Conservation (phyloP, 2,113 vertebrate genomes). For the Murina feae region DNA sequence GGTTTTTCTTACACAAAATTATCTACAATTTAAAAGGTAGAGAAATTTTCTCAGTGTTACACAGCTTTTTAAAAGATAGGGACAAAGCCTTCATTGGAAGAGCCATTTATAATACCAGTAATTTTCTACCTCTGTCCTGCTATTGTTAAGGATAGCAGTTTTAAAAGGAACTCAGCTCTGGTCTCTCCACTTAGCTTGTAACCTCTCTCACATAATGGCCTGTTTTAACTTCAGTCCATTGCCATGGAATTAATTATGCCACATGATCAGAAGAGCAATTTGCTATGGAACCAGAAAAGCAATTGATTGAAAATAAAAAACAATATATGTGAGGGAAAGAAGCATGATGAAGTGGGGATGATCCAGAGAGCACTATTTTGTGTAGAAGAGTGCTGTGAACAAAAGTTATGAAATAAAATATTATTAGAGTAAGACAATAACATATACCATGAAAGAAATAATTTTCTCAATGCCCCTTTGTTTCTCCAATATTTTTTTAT, state of each 20-base stretch:
- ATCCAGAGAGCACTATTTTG: not conserved
- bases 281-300: conserved; percentile 25
- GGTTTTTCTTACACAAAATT: conserved; percentile 57
- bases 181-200: not conserved
- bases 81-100: conserved; percentile 39
- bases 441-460: not conserved
- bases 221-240: conserved; percentile 40
- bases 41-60: conserved; percentile 44
- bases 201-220: conserved; percentile 27
- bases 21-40: conserved; percentile 60
- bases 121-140: conserved; percentile 56
- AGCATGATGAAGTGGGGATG: not conserved
- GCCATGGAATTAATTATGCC: conserved; percentile 24
- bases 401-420: not conserved
- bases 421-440: not conserved
- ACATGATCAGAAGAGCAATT: not conserved
- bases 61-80: conserved; percentile 44
- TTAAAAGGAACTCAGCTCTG: not conserved
- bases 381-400: not conserved
- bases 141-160: conserved; percentile 28
- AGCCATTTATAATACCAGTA: conserved; percentile 56
- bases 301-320: conserved; percentile 6
- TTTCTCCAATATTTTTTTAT: not conserved
- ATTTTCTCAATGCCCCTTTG: not conserved
- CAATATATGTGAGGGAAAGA: not conserved